Evolutionary conservation across 2,113 vertebrate species (phyloP), one percentile per base, ranked within the genome.

Genomic region (Rutilus rutilus): DNA sequence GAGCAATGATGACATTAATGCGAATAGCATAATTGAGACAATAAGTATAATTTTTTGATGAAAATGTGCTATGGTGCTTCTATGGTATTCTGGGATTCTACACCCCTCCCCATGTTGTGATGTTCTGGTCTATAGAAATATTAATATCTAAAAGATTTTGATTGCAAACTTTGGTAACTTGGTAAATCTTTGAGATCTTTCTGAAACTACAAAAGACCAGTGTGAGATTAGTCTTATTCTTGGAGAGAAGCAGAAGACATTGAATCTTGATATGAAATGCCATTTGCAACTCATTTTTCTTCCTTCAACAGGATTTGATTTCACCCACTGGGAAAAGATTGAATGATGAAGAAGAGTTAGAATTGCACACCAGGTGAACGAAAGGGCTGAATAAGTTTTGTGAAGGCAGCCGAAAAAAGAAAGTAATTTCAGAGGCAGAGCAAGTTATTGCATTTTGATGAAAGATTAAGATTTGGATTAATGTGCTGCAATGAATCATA

Each of bases 371-470:
- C 14, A 47, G n/a, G 11, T 27, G 42, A 17, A 3, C 50, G n/a
- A 75, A 75, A 23, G 69, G 69, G 36, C 39, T n/a, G 19, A 42
- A 42, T 73, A 42, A 2, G 21, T 73, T 73, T 45, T 73, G 69
- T 23, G 69, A 73, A n/a, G 69, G 12, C 36, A 73, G 69, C 36
- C 21, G n/a, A 42, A 73, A 73, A 73, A 39, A 71, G 8, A 42
- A 73, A 73, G 21, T 45, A 5, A n/a, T 42, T 73, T 73, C 69
- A 73, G 39, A 45, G 39, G 36, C 2, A 42, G 73, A 47, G 73
- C 42, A 75, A 75, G 42, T 75, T 75, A 73, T 73, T 73, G 23
- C 69, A 42, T 73, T 73, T 42, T 42, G 69, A 73, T 73, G 69
- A 73, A 73, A 50, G 73, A 75, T 75, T 50, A 27, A 75, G 42